Percentiles rank a stretch among this genome's conserved stretches.
Evolutionary conservation across 2,888 invertebrate genomes (phyloP).

Genomic region (Pheosia tremula): DNA sequence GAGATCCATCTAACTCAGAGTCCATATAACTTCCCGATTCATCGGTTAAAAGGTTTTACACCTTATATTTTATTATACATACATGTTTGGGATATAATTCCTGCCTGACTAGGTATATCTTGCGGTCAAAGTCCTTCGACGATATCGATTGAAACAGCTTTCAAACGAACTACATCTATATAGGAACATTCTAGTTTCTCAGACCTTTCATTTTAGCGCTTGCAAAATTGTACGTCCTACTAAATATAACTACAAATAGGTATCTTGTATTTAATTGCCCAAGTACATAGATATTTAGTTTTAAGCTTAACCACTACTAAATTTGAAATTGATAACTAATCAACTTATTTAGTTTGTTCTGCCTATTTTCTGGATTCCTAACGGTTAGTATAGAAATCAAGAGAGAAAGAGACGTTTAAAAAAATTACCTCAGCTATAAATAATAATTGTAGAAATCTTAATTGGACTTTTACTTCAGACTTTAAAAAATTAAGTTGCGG

Average conservation of each 20-base stretch:
- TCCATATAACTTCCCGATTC: too few relatives aligned
- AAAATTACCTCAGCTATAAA: background rate
- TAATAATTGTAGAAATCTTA: background rate
- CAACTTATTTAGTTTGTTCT: background rate
- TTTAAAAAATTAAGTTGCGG: too few relatives aligned
- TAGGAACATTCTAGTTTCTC: background rate
- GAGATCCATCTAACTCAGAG: too few relatives aligned
- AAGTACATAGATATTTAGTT: too few relatives aligned
- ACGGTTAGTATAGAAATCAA: background rate
- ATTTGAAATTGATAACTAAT: background rate
- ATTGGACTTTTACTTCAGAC: too few relatives aligned
- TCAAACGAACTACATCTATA: background rate
- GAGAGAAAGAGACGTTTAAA: background rate
- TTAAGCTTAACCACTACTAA: background rate
- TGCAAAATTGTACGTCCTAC: background rate
- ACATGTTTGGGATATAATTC: too few relatives aligned
- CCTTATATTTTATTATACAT: too few relatives aligned
- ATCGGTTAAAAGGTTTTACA: too few relatives aligned
- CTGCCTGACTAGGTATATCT: too few relatives aligned
- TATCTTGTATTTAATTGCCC: background rate
- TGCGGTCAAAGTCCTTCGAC: background rate
- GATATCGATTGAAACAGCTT: background rate
- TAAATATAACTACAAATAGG: background rate
- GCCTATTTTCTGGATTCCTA: background rate
- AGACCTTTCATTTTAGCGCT: background rate